A percentile compares a stretch with the other conserved stretches of the same genome.
Conservation (phyloP, 2,797 vertebrate genomes). For the Dryobates pubescens region DNA sequence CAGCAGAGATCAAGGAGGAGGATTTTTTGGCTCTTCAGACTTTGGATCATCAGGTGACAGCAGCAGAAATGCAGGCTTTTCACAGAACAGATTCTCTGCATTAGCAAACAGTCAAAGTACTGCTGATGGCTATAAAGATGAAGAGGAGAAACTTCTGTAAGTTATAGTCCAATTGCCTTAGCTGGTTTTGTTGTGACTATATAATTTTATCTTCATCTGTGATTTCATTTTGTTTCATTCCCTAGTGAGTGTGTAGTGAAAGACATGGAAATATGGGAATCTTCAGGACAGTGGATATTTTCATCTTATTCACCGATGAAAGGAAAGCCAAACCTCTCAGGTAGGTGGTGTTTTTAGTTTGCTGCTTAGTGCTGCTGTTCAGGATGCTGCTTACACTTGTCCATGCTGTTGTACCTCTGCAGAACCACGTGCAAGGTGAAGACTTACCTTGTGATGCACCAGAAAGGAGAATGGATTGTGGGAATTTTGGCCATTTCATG, state of each 20-base stretch:
- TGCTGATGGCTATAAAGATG: conserved; percentile 75
- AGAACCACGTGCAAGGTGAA: not conserved
- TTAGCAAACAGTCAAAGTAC: conserved; percentile 56
- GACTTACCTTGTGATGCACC: not conserved
- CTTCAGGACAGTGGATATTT: conserved; percentile 90
- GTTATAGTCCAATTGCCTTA: conserved; percentile 38
- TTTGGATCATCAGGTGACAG: conserved; percentile 44
- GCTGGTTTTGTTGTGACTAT: not conserved
- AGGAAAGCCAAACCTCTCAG: conserved; percentile 81
- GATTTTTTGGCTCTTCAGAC: conserved; percentile 65
- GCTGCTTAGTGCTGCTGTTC: fast-evolving
- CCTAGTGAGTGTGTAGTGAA: conserved; percentile 85
- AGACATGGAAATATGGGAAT: conserved; percentile 91
- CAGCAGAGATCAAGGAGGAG: conserved; percentile 71
- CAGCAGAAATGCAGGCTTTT: conserved; percentile 73
- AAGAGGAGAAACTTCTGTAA: conserved; percentile 87
- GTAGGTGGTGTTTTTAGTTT: conserved; percentile 68
- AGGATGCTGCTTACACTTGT: not conserved
- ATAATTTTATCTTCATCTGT: not conserved
- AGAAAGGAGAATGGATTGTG: not conserved
- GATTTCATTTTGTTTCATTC: not conserved
- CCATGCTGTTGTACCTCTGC: not conserved
- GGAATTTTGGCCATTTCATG: not conserved
- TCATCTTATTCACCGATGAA: conserved; percentile 86
- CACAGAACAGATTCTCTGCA: conserved; percentile 84